These are phyloP conservation scores for Callocephalon fimbriatum DNA, from an alignment of 2,113 vertebrate species.

Conservation along the genomic window DNA sequence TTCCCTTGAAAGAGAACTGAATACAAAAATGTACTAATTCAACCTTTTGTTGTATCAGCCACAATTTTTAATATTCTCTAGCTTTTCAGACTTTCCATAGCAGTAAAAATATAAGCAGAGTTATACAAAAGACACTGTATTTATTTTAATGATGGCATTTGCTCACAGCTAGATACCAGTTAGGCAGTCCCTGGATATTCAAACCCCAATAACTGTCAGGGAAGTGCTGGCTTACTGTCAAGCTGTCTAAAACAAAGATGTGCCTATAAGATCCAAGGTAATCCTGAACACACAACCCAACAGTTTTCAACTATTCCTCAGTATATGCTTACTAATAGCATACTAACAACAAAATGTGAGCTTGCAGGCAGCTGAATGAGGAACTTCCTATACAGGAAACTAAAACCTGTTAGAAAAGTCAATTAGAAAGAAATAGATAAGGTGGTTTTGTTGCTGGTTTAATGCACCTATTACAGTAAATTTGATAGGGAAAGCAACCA, in stretches of 20 bases:
- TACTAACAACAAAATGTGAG: neutral
- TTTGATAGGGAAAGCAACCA: fast-evolving
- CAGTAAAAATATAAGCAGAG: neutral
- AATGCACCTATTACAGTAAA: neutral
- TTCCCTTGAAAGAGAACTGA: neutral
- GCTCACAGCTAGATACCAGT: neutral
- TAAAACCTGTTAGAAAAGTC: neutral
- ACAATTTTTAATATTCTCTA: neutral
- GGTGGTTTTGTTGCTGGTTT: neutral
- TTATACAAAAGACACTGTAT: neutral
- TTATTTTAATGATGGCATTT: conserved; percentile 1
- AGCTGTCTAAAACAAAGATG: neutral
- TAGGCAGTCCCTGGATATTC: neutral
- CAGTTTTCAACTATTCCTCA: neutral
- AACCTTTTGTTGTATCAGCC: neutral
- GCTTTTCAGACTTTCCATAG: neutral
- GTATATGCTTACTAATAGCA: neutral
- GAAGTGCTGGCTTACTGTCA: neutral
- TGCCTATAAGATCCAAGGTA: neutral
- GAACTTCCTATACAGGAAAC: neutral
- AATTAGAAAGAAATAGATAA: neutral
- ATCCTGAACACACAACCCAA: neutral
- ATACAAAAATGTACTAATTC: neutral
- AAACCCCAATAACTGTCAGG: neutral
- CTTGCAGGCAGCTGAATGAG: neutral